Conservation (phyloP, 2,113 vertebrate genomes). For the Addax nasomaculatus region DNA sequence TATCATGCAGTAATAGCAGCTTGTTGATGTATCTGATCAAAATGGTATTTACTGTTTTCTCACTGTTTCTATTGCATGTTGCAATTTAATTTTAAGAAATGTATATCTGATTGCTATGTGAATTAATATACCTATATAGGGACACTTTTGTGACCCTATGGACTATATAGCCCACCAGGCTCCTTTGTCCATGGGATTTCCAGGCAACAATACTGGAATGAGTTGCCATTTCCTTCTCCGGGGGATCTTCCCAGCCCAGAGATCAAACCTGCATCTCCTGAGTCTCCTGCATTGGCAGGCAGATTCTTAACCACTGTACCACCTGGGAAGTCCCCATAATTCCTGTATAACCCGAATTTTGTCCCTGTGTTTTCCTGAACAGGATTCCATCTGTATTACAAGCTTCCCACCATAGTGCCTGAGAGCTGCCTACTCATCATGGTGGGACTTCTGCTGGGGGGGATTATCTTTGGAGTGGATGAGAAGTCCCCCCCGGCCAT, state of each 20-base stretch:
- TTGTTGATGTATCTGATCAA: background rate
- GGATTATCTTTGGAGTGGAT: slow-evolving; percentile 92
- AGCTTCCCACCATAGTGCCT: slow-evolving; percentile 93
- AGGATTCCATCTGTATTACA: slow-evolving; percentile 98
- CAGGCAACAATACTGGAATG: background rate
- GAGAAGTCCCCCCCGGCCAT: slow-evolving; percentile 94
- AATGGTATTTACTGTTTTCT: background rate
- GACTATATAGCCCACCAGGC: background rate
- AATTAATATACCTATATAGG: background rate
- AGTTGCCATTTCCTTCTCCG: background rate
- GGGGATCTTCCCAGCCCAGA: background rate
- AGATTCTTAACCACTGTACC: background rate
- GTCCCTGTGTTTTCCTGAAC: slow-evolving; percentile 49
- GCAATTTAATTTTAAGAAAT: background rate
- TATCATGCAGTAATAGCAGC: background rate
- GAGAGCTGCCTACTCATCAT: slow-evolving; percentile 96
- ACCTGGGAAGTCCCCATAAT: background rate
- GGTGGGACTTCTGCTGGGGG: slow-evolving; percentile 94
- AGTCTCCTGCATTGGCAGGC: background rate
- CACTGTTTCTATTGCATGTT: background rate
- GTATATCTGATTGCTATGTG: background rate
- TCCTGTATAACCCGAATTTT: background rate
- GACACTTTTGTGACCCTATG: background rate
- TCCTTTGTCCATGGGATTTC: background rate
- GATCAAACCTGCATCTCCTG: background rate